Evolutionary conservation across 37 sponge, comb jelly and placozoan species (phyloP), one percentile per base, ranked within the genome.

Genomic region (Beroe ovata): DNA sequence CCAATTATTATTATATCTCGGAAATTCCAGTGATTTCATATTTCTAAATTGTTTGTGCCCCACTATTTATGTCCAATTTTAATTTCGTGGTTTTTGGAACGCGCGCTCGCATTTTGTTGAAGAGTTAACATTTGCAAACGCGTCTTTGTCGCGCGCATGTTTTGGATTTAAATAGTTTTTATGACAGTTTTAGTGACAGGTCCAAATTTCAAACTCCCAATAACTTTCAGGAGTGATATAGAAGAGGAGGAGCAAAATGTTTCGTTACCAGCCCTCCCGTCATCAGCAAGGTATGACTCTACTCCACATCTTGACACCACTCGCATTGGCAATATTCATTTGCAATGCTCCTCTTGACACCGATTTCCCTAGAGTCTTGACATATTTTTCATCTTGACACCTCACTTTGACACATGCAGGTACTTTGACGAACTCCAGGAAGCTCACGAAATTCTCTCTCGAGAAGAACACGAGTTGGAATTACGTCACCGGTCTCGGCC

Each of bases 341-440:
- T 58, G 11, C 59, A 11, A 58, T 18, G 11, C 18, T 18, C 18
- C 18, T 58, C 18, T 58, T 11, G 59, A 19, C 18, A 18, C 59
- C 59, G 18, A 58, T 18, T n/a, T n/a, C n/a, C n/a, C n/a, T n/a
- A n/a, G n/a, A n/a, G n/a, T n/a, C n/a, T n/a, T n/a, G n/a, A n/a
- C n/a, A n/a, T n/a, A n/a, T n/a, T n/a, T n/a, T n/a, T n/a, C n/a
- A n/a, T n/a, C n/a, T n/a, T n/a, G n/a, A n/a, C n/a, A n/a, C n/a
- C n/a, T n/a, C n/a, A n/a, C n/a, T n/a, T n/a, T n/a, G n/a, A 47
- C 11, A 47, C 54, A 47, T 47, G 23, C 63, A 66, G 69, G 30
- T 66, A 66, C 16, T 66, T 66, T 16, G 69, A 66, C 25, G 69
- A 66, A 18, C 36, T 66, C 11, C 69, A 66, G 34, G 69, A 66